These are phyloP conservation scores for Lampropteryx suffumata DNA, from an alignment of 2,888 invertebrate genomes.

Conservation along the genomic window DNA sequence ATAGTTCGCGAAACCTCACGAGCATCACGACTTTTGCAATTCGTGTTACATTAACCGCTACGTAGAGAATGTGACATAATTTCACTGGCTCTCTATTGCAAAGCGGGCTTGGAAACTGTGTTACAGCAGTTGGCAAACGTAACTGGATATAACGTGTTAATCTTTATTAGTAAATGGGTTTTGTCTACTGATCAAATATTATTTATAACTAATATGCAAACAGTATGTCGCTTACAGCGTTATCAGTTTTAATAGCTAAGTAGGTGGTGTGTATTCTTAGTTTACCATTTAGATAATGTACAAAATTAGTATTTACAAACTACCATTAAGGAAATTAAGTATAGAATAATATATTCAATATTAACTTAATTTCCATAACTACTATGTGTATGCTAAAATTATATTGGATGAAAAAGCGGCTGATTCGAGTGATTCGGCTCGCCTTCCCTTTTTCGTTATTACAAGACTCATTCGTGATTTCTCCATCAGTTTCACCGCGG, in stretches of 20 bases:
- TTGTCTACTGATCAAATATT: background rate
- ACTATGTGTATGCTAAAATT: too few relatives aligned
- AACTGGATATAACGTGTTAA: slow-evolving; percentile 28
- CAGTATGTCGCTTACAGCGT: too few relatives aligned
- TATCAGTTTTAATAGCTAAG: too few relatives aligned
- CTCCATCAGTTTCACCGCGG: slow-evolving; percentile 28
- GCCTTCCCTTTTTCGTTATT: slow-evolving; percentile 23
- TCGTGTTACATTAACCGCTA: slow-evolving; percentile 57
- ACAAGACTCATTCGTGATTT: slow-evolving; percentile 30
- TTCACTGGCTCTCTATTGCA: slow-evolving; percentile 47
- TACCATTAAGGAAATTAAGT: too few relatives aligned
- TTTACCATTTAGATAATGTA: too few relatives aligned
- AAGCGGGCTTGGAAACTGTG: slow-evolving; percentile 47
- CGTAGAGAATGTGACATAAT: slow-evolving; percentile 63
- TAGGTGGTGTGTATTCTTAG: too few relatives aligned
- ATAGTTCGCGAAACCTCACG: slow-evolving; percentile 43
- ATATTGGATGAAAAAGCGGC: background rate
- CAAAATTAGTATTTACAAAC: too few relatives aligned
- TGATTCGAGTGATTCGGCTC: background rate
- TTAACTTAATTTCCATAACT: too few relatives aligned
- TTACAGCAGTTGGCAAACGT: slow-evolving; percentile 34
- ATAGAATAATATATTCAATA: too few relatives aligned
- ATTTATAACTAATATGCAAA: too few relatives aligned
- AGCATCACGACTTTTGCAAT: slow-evolving; percentile 57
- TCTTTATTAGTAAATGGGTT: slow-evolving; percentile 19